Evolutionary conservation across 2,113 vertebrate species (phyloP).

Genomic region (Prolemur simus): DNA sequence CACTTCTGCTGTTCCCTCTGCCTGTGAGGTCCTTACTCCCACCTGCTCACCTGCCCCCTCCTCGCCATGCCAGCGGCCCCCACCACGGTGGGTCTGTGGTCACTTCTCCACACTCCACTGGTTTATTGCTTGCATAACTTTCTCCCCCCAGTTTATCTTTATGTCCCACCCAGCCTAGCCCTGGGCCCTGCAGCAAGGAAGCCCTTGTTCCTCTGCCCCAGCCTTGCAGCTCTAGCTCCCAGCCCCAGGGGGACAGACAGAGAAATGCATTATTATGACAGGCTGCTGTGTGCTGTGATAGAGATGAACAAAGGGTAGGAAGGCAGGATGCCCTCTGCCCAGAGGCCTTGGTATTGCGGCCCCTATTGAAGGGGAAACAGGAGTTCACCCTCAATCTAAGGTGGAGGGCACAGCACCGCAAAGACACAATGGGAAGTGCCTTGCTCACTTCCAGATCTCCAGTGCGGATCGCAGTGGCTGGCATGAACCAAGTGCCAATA

Average conservation of each 20-base stretch:
- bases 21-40: neutral
- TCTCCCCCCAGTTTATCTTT: neutral
- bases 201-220: neutral
- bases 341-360: neutral
- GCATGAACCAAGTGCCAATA: neutral
- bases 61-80: neutral
- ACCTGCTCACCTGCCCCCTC: neutral
- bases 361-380: neutral
- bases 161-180: neutral
- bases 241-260: neutral
- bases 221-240: neutral
- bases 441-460: neutral
- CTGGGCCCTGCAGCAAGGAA: neutral
- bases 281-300: neutral
- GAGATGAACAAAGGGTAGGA: neutral
- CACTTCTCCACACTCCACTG: neutral
- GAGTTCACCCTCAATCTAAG: neutral
- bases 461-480: fast-evolving
- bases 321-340: neutral
- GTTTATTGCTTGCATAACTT: neutral
- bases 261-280: fast-evolving
- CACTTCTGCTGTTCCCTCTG: neutral
- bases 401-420: neutral
- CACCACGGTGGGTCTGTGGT: fast-evolving
- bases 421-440: neutral